Conservation (phyloP, 2,797 vertebrate species). For the Alca torda region DNA sequence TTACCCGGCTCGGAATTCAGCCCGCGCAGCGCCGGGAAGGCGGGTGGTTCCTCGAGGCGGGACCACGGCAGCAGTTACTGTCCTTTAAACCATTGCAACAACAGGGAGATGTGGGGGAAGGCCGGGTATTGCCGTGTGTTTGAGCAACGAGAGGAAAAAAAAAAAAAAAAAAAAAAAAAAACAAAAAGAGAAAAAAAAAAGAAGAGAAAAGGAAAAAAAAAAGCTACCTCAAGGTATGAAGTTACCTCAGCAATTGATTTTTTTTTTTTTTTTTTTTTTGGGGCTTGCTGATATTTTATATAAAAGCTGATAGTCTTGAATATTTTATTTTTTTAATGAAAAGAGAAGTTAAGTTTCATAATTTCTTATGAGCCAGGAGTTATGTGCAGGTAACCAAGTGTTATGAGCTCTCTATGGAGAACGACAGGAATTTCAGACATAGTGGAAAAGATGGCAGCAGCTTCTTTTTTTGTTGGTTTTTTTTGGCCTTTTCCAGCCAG, state of each 20-base stretch:
- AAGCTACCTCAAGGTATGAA: constrained; percentile 94
- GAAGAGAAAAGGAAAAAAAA: constrained; percentile 72
- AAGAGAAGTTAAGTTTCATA: constrained; percentile 83
- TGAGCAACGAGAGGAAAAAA: constrained; percentile 26
- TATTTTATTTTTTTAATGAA: constrained; percentile 98
- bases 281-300: constrained; percentile 98
- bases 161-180: background rate
- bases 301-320: constrained; percentile 94
- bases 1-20: background rate
- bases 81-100: constrained; percentile 29
- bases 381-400: constrained; percentile 52
- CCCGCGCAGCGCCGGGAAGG: background rate
- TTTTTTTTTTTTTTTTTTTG: constrained; percentile 53
- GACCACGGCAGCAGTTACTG: background rate
- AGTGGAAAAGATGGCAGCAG: constrained; percentile 59
- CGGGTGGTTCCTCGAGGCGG: background rate
- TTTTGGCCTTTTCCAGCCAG: background rate
- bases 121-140: constrained; percentile 65
- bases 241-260: constrained; percentile 91
- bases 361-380: constrained; percentile 80
- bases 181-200: background rate
- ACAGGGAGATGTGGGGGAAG: constrained; percentile 1
- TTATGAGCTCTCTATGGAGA: constrained; percentile 71
- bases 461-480: background rate
- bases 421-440: constrained; percentile 50